Evolutionary conservation across 1,140 invertebrate genomes (phyloP), one percentile per base, ranked within the genome.

Genomic region (Caenorhabditis remanei): DNA sequence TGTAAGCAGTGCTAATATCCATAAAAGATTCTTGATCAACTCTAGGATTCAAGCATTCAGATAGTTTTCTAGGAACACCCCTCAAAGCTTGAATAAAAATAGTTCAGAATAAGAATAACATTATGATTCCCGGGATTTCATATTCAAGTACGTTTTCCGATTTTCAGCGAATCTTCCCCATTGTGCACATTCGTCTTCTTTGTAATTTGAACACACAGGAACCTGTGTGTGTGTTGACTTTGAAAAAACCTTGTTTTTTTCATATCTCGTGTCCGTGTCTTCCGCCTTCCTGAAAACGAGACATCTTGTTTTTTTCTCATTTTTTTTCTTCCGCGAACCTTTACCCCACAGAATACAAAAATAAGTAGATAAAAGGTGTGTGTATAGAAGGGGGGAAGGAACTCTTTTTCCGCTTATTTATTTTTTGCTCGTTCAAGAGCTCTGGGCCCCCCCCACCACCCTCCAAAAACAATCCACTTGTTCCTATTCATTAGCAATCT

Each of bases 191-290:
- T 79, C 46, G 53, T 14, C 21, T 9, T 50, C 71, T 21, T 32
- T 50, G 71, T 50, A 79, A 50, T 50, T 79, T n/a, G n/a, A 48
- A 79, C 5, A 63, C 24, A 1, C 11, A 11, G 21, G 43, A 79
- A 50, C 71, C 71, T 32, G 32, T 32, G 32, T 32, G 32, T 32
- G 32, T 79, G 71, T 79, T 79, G 71, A 79, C 71, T 79, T 79
- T 9, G 4, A 40, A 41, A 46, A 79, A 63, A 63, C 56, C 32
- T 65, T 65, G 67, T 46, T 71, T 24, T 11, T 46, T 43, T 9
- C 14, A 16, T 5, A 14, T 21, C n/a, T 50, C 19, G 43, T 40
- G 13, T n/a, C n/a, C n/a, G n/a, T 40, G 40, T 79, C 71, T 79
- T 79, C 43, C 71, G 43, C 53, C 19, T 79, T 50, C 40, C n/a